phyloP scores from a whole-genome alignment of 2,888 invertebrate genomes.

The Ophion ventricosus region DNA sequence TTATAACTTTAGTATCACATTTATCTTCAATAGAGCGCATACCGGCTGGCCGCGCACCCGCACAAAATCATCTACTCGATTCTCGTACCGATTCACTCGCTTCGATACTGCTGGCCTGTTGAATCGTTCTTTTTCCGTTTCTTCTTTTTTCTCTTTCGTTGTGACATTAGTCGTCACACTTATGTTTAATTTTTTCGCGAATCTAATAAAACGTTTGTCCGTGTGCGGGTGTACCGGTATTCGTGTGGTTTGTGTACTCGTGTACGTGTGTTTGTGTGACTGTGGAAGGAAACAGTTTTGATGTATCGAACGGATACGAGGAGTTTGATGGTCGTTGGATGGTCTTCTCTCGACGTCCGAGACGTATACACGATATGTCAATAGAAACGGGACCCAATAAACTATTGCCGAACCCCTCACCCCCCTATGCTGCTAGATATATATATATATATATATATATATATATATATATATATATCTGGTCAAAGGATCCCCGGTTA shows the following conservation, averaged over 20 bases:
- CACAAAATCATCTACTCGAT: background rate
- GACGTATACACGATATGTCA: conserved; percentile 48
- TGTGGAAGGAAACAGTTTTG: conserved; percentile 23
- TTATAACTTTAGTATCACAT: conserved; percentile 65
- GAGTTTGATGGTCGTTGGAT: conserved; percentile 39
- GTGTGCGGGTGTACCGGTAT: conserved; percentile 1
- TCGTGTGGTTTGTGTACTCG: background rate
- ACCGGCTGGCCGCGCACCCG: conserved; percentile 23
- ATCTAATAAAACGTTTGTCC: no score
- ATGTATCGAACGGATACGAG: conserved; percentile 40
- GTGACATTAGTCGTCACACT: no score
- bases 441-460: no score
- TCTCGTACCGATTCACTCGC: background rate
- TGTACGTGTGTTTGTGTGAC: background rate
- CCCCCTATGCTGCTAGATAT: no score
- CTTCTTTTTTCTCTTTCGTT: no score
- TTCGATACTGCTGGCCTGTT: no score
- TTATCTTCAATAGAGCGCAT: conserved; percentile 48
- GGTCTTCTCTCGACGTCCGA: conserved; percentile 33
- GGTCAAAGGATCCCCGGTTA: no score
- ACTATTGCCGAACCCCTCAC: conserved; percentile 32
- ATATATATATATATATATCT: no score
- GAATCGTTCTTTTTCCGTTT: no score
- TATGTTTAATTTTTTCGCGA: no score
- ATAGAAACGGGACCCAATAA: conserved; percentile 38